A percentile compares a stretch with the other conserved stretches of the same genome.
These are phyloP conservation scores for Apamea anceps DNA, from an alignment of 2,888 invertebrate species.

Conservation along the genomic window DNA sequence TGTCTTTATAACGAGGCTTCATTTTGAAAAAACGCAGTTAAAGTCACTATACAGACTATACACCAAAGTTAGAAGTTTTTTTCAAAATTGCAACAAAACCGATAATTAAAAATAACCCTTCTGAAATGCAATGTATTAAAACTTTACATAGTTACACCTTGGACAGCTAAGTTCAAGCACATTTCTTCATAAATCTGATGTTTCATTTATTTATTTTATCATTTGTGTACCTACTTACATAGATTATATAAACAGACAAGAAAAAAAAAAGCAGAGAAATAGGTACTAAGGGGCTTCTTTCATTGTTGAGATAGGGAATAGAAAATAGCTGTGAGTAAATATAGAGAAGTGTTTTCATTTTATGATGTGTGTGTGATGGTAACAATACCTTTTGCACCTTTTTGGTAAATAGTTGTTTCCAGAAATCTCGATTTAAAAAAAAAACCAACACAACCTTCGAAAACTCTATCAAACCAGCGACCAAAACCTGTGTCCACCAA, in stretches of 20 bases:
- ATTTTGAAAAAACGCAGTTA: neutral
- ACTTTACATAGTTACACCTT: neutral
- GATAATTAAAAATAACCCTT: neutral
- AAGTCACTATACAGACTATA: neutral
- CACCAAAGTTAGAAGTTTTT: neutral
- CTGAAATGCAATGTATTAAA: neutral
- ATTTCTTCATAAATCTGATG: neutral
- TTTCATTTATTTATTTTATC: neutral
- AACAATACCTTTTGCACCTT: too few species aligned
- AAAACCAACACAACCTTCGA: neutral
- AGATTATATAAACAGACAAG: too few species aligned
- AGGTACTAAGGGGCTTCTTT: too few species aligned
- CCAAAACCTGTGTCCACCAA: neutral
- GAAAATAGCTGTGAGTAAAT: too few species aligned
- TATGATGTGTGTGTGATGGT: neutral
- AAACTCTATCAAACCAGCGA: neutral
- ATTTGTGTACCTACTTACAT: too few species aligned
- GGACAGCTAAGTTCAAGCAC: rapidly evolving
- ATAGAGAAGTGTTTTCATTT: neutral
- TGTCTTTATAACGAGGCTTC: neutral
- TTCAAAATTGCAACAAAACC: neutral
- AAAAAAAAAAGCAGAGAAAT: too few species aligned
- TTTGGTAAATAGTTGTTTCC: neutral
- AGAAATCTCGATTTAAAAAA: neutral
- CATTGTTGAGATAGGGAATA: neutral